phyloP scores from a whole-genome alignment of 2,888 invertebrate genomes.

The Dysmachus trigonus region DNA sequence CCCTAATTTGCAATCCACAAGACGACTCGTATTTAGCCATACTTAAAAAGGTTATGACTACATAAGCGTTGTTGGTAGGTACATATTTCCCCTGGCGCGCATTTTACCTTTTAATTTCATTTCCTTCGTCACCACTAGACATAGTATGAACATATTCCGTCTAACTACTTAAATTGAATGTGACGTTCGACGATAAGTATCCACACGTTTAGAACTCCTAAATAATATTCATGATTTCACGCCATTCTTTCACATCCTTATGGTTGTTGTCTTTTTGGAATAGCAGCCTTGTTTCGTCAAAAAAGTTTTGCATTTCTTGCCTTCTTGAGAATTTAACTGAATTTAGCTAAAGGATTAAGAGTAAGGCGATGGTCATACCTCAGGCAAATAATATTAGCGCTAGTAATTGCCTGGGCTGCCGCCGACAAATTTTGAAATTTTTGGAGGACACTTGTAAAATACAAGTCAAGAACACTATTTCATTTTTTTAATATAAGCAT shows the following conservation, averaged over 20 bases:
- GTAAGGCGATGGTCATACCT: not conserved
- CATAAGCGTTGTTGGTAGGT: not conserved
- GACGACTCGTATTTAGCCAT: not conserved
- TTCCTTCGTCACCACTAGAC: not conserved
- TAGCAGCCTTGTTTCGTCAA: not conserved
- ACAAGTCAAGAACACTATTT: too few relatives aligned
- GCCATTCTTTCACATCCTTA: not conserved
- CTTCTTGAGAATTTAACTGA: not conserved
- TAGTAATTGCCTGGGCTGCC: too few relatives aligned
- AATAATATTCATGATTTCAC: not conserved
- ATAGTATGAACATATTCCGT: not conserved
- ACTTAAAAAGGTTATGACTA: conserved; percentile 2
- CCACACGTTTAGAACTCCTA: conserved; percentile 1
- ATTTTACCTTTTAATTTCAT: not conserved
- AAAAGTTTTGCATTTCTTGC: not conserved
- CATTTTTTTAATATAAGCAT: too few relatives aligned
- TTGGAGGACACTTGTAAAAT: too few relatives aligned
- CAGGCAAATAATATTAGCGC: too few relatives aligned
- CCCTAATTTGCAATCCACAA: not conserved
- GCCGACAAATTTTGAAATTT: too few relatives aligned
- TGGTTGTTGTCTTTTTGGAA: not conserved
- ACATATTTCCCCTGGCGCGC: not conserved
- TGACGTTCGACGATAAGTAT: conserved; percentile 9
- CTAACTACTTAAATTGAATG: not conserved
- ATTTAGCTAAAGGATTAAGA: not conserved